phyloP scores from a whole-genome alignment of 2,888 invertebrate genomes.

The Timema podura region DNA sequence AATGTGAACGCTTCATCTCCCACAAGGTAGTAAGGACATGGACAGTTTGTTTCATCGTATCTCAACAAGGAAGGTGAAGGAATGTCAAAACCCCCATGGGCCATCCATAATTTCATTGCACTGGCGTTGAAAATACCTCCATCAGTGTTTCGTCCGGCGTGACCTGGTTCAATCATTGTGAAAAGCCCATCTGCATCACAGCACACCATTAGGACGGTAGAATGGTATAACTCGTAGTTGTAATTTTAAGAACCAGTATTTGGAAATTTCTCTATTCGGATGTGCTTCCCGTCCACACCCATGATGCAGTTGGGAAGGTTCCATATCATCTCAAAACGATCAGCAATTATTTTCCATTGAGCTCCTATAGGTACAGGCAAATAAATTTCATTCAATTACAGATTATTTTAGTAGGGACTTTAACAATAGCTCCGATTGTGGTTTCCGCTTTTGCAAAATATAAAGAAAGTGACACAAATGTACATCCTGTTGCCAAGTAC shows the following conservation, averaged over 20 bases:
- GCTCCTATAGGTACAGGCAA: background rate
- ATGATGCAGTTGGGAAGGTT: constrained; percentile 37
- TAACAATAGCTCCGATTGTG: too few relatives aligned
- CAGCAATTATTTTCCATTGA: background rate
- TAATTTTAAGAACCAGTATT: constrained; percentile 29
- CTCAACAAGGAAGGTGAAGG: background rate
- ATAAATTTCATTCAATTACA: too few relatives aligned
- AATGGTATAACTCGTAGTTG: constrained; percentile 36
- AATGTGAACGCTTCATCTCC: background rate
- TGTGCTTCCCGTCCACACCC: constrained; percentile 37
- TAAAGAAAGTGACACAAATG: background rate
- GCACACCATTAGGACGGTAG: too few relatives aligned
- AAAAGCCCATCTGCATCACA: constrained; percentile 37
- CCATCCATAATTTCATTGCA: constrained; percentile 25
- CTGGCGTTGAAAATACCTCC: constrained; percentile 36
- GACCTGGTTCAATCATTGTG: constrained; percentile 38
- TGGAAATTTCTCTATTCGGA: constrained; percentile 34
- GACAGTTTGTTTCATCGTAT: background rate
- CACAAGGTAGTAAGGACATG: background rate
- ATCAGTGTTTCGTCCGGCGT: constrained; percentile 39
- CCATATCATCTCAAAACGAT: constrained; percentile 36
- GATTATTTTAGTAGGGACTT: too few relatives aligned
- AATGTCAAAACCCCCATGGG: background rate
- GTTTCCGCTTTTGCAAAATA: too few relatives aligned
- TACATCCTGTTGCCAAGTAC: background rate